Conservation (phyloP, 2,888 invertebrate species). For the Oconnorella tubifera region DNA sequence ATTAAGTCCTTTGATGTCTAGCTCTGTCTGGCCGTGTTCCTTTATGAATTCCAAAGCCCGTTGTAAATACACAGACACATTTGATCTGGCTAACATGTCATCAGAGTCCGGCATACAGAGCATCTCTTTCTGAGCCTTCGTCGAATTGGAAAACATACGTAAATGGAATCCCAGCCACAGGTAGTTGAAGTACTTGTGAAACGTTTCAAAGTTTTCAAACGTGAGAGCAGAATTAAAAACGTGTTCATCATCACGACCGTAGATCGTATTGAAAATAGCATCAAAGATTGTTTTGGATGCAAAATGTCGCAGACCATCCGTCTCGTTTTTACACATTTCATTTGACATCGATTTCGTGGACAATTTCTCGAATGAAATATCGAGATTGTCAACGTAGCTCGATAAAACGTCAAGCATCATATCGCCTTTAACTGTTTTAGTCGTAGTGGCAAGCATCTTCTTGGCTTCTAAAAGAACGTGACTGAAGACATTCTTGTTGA, state of each 20-base stretch:
- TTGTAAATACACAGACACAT: conserved; percentile 52
- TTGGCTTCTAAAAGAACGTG: conserved; percentile 49
- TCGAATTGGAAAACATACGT: conserved; percentile 48
- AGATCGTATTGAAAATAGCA: conserved; percentile 55
- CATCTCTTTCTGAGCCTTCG: conserved; percentile 45
- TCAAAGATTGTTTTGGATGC: conserved; percentile 51
- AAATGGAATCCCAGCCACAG: conserved; percentile 55
- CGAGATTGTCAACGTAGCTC: conserved; percentile 45
- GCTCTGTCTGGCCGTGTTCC: conserved; percentile 48
- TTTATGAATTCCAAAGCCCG: conserved; percentile 51
- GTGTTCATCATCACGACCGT: conserved; percentile 44
- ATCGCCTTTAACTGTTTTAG: conserved; percentile 49
- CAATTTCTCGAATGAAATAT: conserved; percentile 24
- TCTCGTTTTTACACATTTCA: too few relatives aligned
- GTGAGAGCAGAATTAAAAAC: conserved; percentile 46
- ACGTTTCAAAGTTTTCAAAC: conserved; percentile 51
- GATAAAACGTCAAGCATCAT: conserved; percentile 43
- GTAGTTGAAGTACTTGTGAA: conserved; percentile 56
- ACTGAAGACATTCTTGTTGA: conserved; percentile 54
- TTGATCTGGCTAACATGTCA: conserved; percentile 46
- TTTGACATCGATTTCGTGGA: conserved; percentile 34
- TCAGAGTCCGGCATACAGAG: conserved; percentile 47
- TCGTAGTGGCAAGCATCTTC: conserved; percentile 53
- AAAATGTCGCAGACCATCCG: conserved; percentile 44
- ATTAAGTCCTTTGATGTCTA: conserved; percentile 55